Evolutionary conservation across 1,140 invertebrate species (phyloP), one percentile per base, ranked within the genome.

Genomic region (Pseudachorutes palmiensis): DNA sequence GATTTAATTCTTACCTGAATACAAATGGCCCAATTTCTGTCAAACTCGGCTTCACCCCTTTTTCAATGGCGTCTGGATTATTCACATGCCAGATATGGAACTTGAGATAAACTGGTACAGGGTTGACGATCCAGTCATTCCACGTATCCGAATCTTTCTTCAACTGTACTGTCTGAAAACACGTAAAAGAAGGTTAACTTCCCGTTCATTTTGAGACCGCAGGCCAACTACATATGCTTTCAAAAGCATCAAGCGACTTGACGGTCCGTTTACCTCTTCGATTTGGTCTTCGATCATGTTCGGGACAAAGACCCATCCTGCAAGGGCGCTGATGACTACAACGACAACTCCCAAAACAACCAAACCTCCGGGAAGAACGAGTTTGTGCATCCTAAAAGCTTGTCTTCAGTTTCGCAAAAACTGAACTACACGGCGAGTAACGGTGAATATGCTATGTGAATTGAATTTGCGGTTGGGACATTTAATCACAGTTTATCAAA

Each of bases 11-110:
- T 71, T 76, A 80, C 79, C 75, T 77, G 72, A 81, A 83, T 2
- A 78, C 78, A 72, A 80, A 83, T 0, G 82, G 82, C 19, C 82
- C 82, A 14, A 74, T 75, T 70, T 83, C 76, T 68, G 64, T 28
- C 1, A 82, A 67, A 16, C 36, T 72, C 1, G 81, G 80, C 57
- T 77, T 81, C n/a, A 65, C 67, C 3, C 79, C 79, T 32, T 73
- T 62, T 24, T 75, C 29, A 9, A 82, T 74, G 45, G 79, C 79
- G 0, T 76, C 65, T 16, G 76, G 73, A 74, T 82, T 82, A n/a
- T 71, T 76, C 16, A 81, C 55, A 68, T 81, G 75, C 66, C 81
- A 82, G 65, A 82, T 72, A 67, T 78, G 80, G 51, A 81, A 75
- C 70, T 79, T 77, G 67, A 81, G 73, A 41, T 79, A 78, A 3